These are phyloP conservation scores for Myopa tessellatipennis DNA, from an alignment of 2,888 invertebrate species.

Conservation along the genomic window DNA sequence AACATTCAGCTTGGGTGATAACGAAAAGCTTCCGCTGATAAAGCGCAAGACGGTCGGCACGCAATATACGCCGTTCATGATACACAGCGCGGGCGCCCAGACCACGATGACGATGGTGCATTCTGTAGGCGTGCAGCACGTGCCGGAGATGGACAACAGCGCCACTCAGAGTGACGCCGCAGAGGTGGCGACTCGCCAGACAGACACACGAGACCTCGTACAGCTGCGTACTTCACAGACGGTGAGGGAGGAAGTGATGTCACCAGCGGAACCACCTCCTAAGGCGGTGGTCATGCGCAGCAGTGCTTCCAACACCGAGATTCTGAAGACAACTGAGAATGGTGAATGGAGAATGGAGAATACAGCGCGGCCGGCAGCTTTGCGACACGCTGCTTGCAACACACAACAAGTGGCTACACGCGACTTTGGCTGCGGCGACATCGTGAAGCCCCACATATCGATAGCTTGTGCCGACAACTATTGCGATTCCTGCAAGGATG, in stretches of 20 bases:
- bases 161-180: slow-evolving; percentile 57
- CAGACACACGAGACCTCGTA: slow-evolving; percentile 67
- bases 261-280: slow-evolving; percentile 35
- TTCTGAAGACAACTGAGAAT: slow-evolving; percentile 49
- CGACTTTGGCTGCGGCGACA: slow-evolving; percentile 71
- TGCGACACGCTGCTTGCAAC: slow-evolving; percentile 60
- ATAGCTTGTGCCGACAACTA: slow-evolving; percentile 71
- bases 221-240: slow-evolving; percentile 54
- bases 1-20: slow-evolving; percentile 73
- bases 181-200: slow-evolving; percentile 57
- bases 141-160: slow-evolving; percentile 53
- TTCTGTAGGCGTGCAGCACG: slow-evolving; percentile 57
- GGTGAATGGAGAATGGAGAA: too few species aligned
- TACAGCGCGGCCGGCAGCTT: slow-evolving; percentile 49
- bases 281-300: slow-evolving; percentile 47
- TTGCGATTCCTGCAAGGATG: slow-evolving; percentile 74
- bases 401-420: slow-evolving; percentile 67
- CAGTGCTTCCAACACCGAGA: slow-evolving; percentile 54
- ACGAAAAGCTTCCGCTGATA: slow-evolving; percentile 64
- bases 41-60: slow-evolving; percentile 61
- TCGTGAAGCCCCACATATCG: slow-evolving; percentile 69
- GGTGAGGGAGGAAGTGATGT: slow-evolving; percentile 58
- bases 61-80: slow-evolving; percentile 55
- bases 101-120: slow-evolving; percentile 54
- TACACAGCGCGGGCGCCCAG: slow-evolving; percentile 58